Evolutionary conservation across 2,888 invertebrate species (phyloP).

Genomic region (Pasiphila rectangulata): DNA sequence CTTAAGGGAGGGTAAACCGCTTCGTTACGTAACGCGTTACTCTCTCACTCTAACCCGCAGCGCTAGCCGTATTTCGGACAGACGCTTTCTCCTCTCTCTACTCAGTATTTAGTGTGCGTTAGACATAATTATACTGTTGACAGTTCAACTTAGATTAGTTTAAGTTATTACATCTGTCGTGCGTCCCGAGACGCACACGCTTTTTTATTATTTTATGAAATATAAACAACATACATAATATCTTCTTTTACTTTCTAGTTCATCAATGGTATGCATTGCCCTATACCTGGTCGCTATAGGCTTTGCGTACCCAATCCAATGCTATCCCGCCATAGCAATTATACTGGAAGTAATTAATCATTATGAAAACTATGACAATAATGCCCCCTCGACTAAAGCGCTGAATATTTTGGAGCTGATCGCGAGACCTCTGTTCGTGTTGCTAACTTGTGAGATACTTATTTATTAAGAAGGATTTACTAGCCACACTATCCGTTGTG

Average conservation of each 20-base stretch:
- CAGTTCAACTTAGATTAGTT: too few species aligned
- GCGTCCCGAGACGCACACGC: too few species aligned
- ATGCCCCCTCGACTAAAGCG: conserved; percentile 29
- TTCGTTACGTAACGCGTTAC: too few species aligned
- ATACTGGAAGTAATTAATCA: conserved; percentile 48
- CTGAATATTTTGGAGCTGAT: conserved; percentile 38
- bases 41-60: too few species aligned
- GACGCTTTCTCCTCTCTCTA: too few species aligned
- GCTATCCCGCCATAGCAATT: conserved; percentile 52
- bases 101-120: too few species aligned
- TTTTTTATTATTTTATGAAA: too few species aligned
- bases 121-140: too few species aligned
- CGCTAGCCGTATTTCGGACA: too few species aligned
- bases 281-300: conserved; percentile 48
- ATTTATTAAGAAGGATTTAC: not conserved
- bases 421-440: conserved; percentile 46
- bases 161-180: too few species aligned
- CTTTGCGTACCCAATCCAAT: conserved; percentile 54
- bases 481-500: not conserved
- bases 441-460: conserved; percentile 41
- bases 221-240: too few species aligned
- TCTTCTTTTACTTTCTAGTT: conserved; percentile 39
- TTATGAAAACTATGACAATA: conserved; percentile 1
- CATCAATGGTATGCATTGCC: conserved; percentile 42
- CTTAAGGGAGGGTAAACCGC: too few species aligned